phyloP scores from a whole-genome alignment of 2,797 vertebrate species.

The Myotis vivesi region DNA sequence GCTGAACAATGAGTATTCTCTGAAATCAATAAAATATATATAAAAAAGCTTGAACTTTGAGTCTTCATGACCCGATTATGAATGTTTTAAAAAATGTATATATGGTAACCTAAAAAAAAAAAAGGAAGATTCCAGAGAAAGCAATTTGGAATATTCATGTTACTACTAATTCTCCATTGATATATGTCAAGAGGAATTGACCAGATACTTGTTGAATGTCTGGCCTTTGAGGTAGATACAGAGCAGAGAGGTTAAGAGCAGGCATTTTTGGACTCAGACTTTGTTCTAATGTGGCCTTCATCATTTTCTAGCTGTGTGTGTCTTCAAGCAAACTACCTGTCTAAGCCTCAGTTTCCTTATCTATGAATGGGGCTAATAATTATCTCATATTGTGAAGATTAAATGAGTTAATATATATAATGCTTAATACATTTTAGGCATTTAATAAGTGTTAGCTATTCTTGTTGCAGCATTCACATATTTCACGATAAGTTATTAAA shows the following conservation, averaged over 20 bases:
- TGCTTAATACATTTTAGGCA: neutral
- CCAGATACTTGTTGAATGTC: neutral
- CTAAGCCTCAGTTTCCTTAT: neutral
- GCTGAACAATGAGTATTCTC: too few relatives aligned
- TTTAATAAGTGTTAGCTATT: neutral
- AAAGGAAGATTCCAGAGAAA: conserved; percentile 22
- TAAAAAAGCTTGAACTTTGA: too few relatives aligned
- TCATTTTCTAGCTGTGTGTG: neutral
- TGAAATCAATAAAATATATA: too few relatives aligned
- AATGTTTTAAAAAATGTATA: too few relatives aligned
- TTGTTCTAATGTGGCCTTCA: neutral
- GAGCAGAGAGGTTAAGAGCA: neutral
- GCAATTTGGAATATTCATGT: neutral
- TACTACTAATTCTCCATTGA: conserved; percentile 4
- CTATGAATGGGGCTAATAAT: conserved; percentile 2
- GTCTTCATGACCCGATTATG: too few relatives aligned
- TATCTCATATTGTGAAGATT: conserved; percentile 3
- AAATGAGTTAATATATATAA: conserved; percentile 24
- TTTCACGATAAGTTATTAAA: conserved; percentile 32
- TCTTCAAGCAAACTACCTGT: neutral
- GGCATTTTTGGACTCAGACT: neutral
- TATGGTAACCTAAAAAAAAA: neutral
- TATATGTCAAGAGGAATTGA: neutral
- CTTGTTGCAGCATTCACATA: neutral
- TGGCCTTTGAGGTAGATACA: neutral